Base-by-base conservation (phyloP, 2,113 vertebrate genomes). In the Tragelaphus strepsiceros region DNA sequence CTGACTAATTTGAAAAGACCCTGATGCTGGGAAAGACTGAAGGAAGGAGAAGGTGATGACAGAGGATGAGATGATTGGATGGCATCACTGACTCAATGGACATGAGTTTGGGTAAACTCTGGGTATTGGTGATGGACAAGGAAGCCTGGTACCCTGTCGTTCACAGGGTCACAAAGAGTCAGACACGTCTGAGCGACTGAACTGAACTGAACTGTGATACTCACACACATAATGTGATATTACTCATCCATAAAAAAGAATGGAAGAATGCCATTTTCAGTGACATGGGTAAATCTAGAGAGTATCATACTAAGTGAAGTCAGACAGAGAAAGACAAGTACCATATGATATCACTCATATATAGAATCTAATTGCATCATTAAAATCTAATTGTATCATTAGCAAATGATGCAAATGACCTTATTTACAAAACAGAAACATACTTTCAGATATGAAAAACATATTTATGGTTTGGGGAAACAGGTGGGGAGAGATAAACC, bases 161-260 rank as follows among this genome's bases (percentile, higher is more conserved):
- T 71, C 64, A 71, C 10, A 1, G 64, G 11, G 19, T 71, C 2
- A 9, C 19, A 71, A 19, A 71, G 64, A 35, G 19, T 35, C n/a
- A 10, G n/a, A 21, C n/a, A 35, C 0, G 9, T 22, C 64, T 35
- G 19, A 71, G 64, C 0, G 0, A 35, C 9, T 21, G n/a, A 71
- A 71, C 17, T 58, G 56, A 58, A 58, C 58, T 71, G n/a, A 51
- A 30, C 9, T 21, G 46, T 51, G 28, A 49, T 80, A 80, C 46
- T 51, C 46, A 32, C 16, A 80, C 16, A 80, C 28, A 80, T 8
- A 80, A 32, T 80, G 78, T 77, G 28, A 32, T 80, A 80, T 11
- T 51, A 51, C 8, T 32, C 46, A 32, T 49, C 28, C 46, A 51
- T 32, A 30, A 80, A 80, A 30, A 51, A 30, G 43, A 51, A 51